These are phyloP conservation scores for Epinephelus cyanopodus DNA, from an alignment of 2,113 vertebrate genomes.

Conservation along the genomic window DNA sequence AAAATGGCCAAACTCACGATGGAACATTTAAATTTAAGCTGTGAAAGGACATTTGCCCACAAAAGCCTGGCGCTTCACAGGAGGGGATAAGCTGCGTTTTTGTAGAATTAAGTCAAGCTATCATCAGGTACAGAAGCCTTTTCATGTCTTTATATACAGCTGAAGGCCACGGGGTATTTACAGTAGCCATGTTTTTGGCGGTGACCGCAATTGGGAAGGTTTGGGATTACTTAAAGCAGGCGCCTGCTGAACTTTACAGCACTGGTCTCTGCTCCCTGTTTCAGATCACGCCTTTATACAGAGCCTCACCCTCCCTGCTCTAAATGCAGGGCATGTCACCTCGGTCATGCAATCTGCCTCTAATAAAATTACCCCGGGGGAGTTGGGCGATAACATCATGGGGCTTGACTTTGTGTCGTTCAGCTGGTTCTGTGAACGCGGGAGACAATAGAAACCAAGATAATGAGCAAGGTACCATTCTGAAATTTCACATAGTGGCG, in stretches of 20 bases:
- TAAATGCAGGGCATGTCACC: conserved; percentile 41
- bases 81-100: not conserved
- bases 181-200: conserved; percentile 17
- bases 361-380: conserved; percentile 20
- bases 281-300: conserved; percentile 18
- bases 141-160: conserved; percentile 16
- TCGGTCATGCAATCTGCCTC: conserved; percentile 40
- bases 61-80: not conserved
- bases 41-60: conserved; percentile 14
- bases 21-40: conserved; percentile 3
- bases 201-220: conserved; percentile 30
- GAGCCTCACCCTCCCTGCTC: conserved; percentile 30
- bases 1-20: conserved; percentile 2
- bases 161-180: conserved; percentile 5
- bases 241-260: conserved; percentile 12
- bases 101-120: conserved; percentile 17
- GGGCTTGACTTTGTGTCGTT: conserved; percentile 7
- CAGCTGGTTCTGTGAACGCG: not conserved
- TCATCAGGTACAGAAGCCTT: conserved; percentile 17
- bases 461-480: not conserved
- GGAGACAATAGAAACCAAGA: conserved; percentile 4
- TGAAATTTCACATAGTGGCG: not conserved
- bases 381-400: conserved; percentile 26
- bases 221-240: conserved; percentile 28
- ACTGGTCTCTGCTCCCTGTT: not conserved